A percentile compares a stretch with the other conserved stretches of the same genome.
Evolutionary conservation across 2,797 vertebrate species (phyloP).

Genomic region (Vireo griseus): DNA sequence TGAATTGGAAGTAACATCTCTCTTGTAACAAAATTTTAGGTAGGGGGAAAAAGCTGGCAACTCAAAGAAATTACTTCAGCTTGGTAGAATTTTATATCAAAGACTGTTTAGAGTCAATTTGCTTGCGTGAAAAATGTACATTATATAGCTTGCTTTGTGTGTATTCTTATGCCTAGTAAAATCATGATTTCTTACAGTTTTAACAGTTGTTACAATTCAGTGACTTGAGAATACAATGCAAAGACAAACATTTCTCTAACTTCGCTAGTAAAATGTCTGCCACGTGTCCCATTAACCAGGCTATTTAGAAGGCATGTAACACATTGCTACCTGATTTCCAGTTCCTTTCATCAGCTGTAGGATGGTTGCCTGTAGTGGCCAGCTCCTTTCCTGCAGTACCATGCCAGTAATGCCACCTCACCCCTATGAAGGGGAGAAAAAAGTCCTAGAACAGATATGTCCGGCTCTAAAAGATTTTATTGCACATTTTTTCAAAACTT

Average conservation of each 20-base stretch:
- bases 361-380: not conserved
- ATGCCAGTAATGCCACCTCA: not conserved
- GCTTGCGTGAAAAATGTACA: constrained; percentile 68
- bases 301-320: not conserved
- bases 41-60: constrained; percentile 21
- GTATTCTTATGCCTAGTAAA: constrained; percentile 37
- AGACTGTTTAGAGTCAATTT: constrained; percentile 71
- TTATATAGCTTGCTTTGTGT: constrained; percentile 48
- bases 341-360: not conserved
- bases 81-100: constrained; percentile 75
- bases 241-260: constrained; percentile 1
- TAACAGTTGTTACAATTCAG: constrained; percentile 25
- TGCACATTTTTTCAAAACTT: not conserved
- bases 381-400: not conserved
- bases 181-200: constrained; percentile 18
- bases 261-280: not conserved
- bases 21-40: constrained; percentile 19
- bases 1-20: constrained; percentile 67
- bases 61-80: constrained; percentile 57
- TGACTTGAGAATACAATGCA: not conserved
- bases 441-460: not conserved
- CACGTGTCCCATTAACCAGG: not conserved
- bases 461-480: not conserved
- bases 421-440: not conserved
- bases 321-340: not conserved